These are phyloP conservation scores for Dipodomys spectabilis DNA, from an alignment of 2,113 vertebrate species.

Conservation along the genomic window DNA sequence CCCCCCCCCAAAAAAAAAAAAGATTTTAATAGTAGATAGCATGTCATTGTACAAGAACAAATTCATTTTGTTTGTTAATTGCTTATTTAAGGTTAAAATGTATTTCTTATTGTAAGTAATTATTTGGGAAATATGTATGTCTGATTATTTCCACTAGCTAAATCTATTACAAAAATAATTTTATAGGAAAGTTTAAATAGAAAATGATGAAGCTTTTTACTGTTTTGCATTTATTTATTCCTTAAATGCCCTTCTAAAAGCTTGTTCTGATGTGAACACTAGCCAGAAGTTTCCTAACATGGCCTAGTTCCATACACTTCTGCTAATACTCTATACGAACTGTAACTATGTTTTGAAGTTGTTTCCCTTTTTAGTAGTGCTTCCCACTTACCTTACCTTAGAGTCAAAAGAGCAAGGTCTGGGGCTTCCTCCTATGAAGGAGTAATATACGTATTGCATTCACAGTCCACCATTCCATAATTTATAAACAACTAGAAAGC, in stretches of 20 bases:
- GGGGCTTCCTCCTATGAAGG: conserved; percentile 11
- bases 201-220: neutral
- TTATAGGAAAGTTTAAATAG: neutral
- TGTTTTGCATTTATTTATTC: neutral
- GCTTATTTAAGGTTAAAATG: neutral
- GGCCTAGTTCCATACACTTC: neutral
- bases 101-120: conserved; percentile 35
- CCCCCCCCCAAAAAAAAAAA: no score
- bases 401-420: neutral
- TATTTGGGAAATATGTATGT: neutral
- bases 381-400: conserved; percentile 46
- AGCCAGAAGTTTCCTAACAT: conserved; percentile 18
- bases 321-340: conserved; percentile 24
- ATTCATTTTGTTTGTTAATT: neutral
- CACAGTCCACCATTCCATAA: neutral
- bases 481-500: neutral
- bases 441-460: neutral
- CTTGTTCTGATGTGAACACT: conserved; percentile 48
- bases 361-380: conserved; percentile 55
- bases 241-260: conserved; percentile 18
- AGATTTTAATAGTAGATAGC: neutral
- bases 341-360: conserved; percentile 54
- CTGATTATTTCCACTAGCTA: conserved; percentile 42
- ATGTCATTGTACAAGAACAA: neutral
- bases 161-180: conserved; percentile 15